These are phyloP conservation scores for Coturnix japonica DNA, from an alignment of 2,113 vertebrate genomes.

Conservation along the genomic window DNA sequence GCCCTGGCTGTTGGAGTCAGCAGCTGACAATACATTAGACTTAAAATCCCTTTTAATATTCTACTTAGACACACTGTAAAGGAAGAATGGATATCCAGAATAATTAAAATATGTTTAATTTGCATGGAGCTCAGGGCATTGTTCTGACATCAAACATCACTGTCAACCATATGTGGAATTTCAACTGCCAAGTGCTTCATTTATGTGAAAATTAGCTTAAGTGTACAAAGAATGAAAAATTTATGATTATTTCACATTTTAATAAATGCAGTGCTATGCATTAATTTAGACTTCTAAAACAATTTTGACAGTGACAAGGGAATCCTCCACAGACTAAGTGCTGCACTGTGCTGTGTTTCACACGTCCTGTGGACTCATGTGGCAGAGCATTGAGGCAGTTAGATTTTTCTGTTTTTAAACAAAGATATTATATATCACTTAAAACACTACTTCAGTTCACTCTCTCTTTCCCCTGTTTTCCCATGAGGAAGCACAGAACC, in stretches of 20 bases:
- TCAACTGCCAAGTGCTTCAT: slow-evolving; percentile 87
- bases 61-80: slow-evolving; percentile 61
- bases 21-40: slow-evolving; percentile 45
- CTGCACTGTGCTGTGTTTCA: slow-evolving; percentile 7
- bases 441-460: neutral
- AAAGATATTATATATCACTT: slow-evolving; percentile 58
- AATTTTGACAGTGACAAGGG: slow-evolving; percentile 76
- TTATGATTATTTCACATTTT: slow-evolving; percentile 90
- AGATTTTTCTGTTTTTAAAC: slow-evolving; percentile 68
- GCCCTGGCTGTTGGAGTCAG: slow-evolving; percentile 7
- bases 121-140: slow-evolving; percentile 82
- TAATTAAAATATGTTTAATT: slow-evolving; percentile 87
- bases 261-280: slow-evolving; percentile 89
- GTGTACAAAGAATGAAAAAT: slow-evolving; percentile 91
- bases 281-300: slow-evolving; percentile 88
- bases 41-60: slow-evolving; percentile 72
- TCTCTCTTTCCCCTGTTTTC: neutral
- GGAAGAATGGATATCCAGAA: slow-evolving; percentile 77
- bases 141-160: slow-evolving; percentile 90
- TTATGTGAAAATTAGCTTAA: slow-evolving; percentile 91
- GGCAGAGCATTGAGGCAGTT: slow-evolving; percentile 38
- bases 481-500: neutral
- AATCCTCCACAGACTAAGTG: slow-evolving; percentile 69
- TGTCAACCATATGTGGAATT: slow-evolving; percentile 83
- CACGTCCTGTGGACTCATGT: slow-evolving; percentile 34